phyloP scores from a whole-genome alignment of 2,888 invertebrate genomes.

The Patella depressa region DNA sequence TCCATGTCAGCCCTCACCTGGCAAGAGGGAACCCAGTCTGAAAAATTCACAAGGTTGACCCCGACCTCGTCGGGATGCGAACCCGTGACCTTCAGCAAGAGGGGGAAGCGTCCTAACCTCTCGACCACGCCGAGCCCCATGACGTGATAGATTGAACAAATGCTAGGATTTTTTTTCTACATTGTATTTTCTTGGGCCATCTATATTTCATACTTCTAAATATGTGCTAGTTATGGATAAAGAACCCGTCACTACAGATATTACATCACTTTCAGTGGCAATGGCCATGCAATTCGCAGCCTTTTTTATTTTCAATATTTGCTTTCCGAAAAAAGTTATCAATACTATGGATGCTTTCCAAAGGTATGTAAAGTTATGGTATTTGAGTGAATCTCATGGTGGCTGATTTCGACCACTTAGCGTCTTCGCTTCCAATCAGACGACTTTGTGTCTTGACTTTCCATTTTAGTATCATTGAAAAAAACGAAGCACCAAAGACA shows the following conservation, averaged over 20 bases:
- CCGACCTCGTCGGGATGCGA: background rate
- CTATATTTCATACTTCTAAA: background rate
- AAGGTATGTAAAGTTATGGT: background rate
- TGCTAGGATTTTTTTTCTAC: background rate
- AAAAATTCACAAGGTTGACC: background rate
- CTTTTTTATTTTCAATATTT: background rate
- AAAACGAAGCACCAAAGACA: no score
- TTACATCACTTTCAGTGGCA: background rate
- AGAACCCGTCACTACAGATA: background rate
- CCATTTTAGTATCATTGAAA: no score
- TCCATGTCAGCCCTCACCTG: no score
- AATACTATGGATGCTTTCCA: constrained; percentile 7
- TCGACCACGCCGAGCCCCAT: background rate
- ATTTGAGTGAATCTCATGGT: no score
- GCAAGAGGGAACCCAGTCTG: no score
- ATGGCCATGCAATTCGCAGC: constrained; percentile 2
- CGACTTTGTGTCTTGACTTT: background rate
- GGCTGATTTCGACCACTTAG: background rate
- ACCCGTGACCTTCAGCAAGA: background rate
- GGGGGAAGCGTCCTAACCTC: background rate
- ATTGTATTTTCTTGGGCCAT: background rate
- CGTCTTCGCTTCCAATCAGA: background rate
- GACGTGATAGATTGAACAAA: background rate
- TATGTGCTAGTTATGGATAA: background rate
- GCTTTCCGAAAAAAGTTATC: background rate